Conservation (phyloP, 1,140 invertebrate species). For the Idris sp. region DNA sequence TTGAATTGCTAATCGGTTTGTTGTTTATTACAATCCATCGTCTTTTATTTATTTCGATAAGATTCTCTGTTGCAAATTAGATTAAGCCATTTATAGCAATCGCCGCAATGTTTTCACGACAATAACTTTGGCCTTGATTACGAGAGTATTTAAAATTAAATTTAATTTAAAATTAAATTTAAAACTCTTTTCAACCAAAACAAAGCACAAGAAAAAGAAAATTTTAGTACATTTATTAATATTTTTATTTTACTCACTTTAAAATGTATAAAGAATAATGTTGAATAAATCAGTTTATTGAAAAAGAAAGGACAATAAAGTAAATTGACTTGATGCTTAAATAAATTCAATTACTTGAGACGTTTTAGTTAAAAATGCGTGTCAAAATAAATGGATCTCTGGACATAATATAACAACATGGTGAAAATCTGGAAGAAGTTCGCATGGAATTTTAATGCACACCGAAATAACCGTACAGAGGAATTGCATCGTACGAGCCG, state of each 20-base stretch:
- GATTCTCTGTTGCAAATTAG: neutral
- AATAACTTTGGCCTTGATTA: neutral
- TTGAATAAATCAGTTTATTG: neutral
- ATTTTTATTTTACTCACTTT: no score
- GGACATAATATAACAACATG: constrained; percentile 8
- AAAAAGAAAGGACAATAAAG: neutral
- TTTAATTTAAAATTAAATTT: neutral
- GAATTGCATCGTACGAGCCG: constrained; percentile 19
- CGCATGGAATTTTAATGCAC: constrained; percentile 15
- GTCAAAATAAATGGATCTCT: constrained; percentile 15
- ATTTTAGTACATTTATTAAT: no score
- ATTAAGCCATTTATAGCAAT: neutral
- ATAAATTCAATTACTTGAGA: constrained; percentile 10
- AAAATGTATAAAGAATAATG: no score
- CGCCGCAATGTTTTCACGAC: no score
- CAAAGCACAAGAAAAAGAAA: no score
- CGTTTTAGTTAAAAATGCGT: neutral
- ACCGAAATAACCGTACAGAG: constrained; percentile 3
- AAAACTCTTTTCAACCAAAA: no score
- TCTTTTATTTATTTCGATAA: constrained; percentile 18
- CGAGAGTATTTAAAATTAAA: neutral
- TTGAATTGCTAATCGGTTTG: constrained; percentile 36
- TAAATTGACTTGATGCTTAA: neutral
- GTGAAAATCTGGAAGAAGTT: constrained; percentile 24
- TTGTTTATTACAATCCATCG: constrained; percentile 44